These are phyloP conservation scores for Solea senegalensis DNA, from an alignment of 2,113 vertebrate genomes.

Conservation along the genomic window DNA sequence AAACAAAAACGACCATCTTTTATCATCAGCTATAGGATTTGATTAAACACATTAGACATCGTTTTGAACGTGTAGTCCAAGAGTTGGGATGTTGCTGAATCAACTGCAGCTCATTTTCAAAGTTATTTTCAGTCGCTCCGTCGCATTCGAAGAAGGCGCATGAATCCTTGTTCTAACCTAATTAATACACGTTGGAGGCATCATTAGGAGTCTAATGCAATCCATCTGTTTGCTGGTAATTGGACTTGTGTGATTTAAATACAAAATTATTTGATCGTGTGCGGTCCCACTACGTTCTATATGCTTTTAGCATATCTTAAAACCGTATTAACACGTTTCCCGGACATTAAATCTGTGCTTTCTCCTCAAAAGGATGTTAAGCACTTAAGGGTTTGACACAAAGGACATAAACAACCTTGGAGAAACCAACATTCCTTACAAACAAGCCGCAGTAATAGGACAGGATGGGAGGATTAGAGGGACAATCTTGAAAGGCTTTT, in stretches of 20 bases:
- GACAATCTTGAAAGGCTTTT: slow-evolving; percentile 34
- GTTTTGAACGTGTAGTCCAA: too few relatives aligned
- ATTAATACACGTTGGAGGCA: slow-evolving; percentile 48
- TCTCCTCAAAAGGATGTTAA: background rate
- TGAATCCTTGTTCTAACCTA: slow-evolving; percentile 44
- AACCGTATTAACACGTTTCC: too few relatives aligned
- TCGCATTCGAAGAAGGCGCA: slow-evolving; percentile 28
- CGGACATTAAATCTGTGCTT: background rate
- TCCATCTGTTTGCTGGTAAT: slow-evolving; percentile 47
- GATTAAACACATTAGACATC: too few relatives aligned
- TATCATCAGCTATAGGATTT: too few relatives aligned
- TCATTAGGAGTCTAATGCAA: slow-evolving; percentile 57
- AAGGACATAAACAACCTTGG: slow-evolving; percentile 9
- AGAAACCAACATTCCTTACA: slow-evolving; percentile 11
- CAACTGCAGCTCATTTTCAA: too few relatives aligned
- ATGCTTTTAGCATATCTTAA: background rate
- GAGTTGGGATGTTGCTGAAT: too few relatives aligned
- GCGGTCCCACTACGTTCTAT: background rate
- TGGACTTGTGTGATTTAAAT: slow-evolving; percentile 27
- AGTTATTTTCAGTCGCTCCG: slow-evolving; percentile 14
- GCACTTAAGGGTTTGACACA: background rate
- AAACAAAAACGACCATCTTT: background rate
- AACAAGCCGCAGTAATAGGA: slow-evolving; percentile 41
- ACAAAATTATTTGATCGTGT: slow-evolving; percentile 21
- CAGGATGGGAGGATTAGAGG: slow-evolving; percentile 45